Evolutionary conservation across 2,797 vertebrate genomes (phyloP), one percentile per base, ranked within the genome.

Genomic region (Naso thynnoides): DNA sequence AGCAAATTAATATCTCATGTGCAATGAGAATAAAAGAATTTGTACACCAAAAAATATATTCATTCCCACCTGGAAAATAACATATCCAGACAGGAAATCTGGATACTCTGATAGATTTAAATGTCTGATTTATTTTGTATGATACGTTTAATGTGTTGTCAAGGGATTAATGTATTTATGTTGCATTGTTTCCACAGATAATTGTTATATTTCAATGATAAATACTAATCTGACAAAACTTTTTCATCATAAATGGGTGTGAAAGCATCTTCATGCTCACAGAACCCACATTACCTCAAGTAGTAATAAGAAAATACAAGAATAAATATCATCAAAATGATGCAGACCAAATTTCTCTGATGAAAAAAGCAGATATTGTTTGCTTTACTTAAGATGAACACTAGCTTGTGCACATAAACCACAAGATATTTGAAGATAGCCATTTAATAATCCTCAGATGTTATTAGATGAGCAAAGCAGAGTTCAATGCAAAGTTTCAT

Each of bases 1-100:
- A 91, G 90, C 15, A n/a, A 62, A 50, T 26, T 0, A 5, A 66
- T 66, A 76, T 68, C 21, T 74, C 57, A 50, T 53, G 33, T 6
- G 44, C 19, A 57, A 60, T 53, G 39, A 24, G 47, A 44, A 24
- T 26, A 47, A 16, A 47, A 9, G 2, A 8, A 33, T 3, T 2
- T 21, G 5, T 8, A n/a, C 4, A 7, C 7, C 8, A 55, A 59
- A 18, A 11, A 55, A 33, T 33, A 44, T 3, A 44, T 54, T 23
- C 9, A 24, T 57, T 52, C 19, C 33, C 27, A 48, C 26, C 33
- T 60, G 75, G n/a, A 33, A 14, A 19, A 50, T n/a, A 4, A 61
- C 6, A 4, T 8, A 14, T 21, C 9, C 60, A 39, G 7, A 27
- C 9, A 54, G 15, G 39, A 54, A 45, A 41, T 33, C 8, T 57